Base-by-base conservation (phyloP, 2,113 vertebrate genomes). In the Cyanistes caeruleus region DNA sequence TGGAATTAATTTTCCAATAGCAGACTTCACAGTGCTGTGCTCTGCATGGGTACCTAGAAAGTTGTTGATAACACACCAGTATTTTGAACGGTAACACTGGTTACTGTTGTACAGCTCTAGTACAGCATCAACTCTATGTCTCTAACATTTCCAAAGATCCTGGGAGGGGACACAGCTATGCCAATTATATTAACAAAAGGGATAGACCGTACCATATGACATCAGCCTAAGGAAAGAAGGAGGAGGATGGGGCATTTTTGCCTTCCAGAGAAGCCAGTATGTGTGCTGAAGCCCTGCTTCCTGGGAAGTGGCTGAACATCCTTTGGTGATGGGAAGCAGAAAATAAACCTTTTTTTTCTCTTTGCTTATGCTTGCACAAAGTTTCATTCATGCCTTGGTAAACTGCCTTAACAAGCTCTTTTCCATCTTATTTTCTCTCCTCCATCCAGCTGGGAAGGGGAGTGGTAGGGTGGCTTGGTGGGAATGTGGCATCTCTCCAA, bases 401-500 rank as follows among this genome's bases (percentile, higher is more conserved):
- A 44, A 37, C 44, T 59, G 31, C 37, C 7, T 33, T 59, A 8
- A 33, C 0, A 0, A 51, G 9, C 10, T 59, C 4, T 35, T 51
- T 67, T 76, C 44, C 22, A 15, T 22, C 21, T 27, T 35, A 35
- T 67, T 60, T 77, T 60, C 53, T 37, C 11, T 77, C 3, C 14
- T 20, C 2, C 1, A 37, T 52, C 9, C 27, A 27, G 1, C 11
- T 44, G 21, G 35, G 31, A 49, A 25, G 4, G 21, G 21, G 17
- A 52, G 25, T 44, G 11, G 33, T 27, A 44, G 27, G 59, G 11
- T 22, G 14, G 6, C 21, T 59, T 59, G 8, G 18, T 43, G 31
- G 31, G 21, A 22, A 37, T 0, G 0, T 37, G 25, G 9, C 28
- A 35, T 52, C 7, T n/a, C 14, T 30, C 30, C 20, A 51, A 35